Conservation (phyloP, 2,797 vertebrate genomes). For the Scomberomorus guttatus region DNA sequence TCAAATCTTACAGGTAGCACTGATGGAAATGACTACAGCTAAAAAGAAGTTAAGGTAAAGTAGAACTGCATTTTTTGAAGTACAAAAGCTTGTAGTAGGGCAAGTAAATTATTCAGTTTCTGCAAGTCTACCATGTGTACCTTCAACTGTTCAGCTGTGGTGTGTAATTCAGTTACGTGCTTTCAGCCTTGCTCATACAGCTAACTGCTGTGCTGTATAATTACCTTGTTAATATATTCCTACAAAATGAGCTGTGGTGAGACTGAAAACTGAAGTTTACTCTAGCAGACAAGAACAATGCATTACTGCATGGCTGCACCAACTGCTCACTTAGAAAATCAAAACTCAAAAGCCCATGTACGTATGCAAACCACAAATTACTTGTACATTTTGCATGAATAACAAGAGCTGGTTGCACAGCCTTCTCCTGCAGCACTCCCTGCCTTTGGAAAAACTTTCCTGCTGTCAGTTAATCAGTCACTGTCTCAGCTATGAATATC, state of each 20-base stretch:
- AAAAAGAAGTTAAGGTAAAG: no score
- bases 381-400: constrained; percentile 8
- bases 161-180: not conserved
- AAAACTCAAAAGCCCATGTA: constrained; percentile 2
- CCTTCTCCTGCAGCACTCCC: not conserved
- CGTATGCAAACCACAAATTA: constrained; percentile 6
- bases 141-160: not conserved
- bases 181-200: constrained; percentile 1
- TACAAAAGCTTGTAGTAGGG: not conserved
- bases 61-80: not conserved
- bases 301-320: constrained; percentile 12
- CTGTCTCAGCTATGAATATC: not conserved
- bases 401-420: not conserved
- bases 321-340: constrained; percentile 19
- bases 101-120: not conserved
- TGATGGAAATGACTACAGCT: not conserved
- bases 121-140: not conserved
- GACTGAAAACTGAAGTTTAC: constrained; percentile 31
- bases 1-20: not conserved
- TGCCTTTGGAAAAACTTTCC: not conserved
- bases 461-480: not conserved
- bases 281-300: not conserved
- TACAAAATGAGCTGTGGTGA: constrained; percentile 28
- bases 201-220: constrained; percentile 5
- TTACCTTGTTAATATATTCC: constrained; percentile 19